phyloP scores from a whole-genome alignment of 2,888 invertebrate species.

The Phaedon cochleariae region DNA sequence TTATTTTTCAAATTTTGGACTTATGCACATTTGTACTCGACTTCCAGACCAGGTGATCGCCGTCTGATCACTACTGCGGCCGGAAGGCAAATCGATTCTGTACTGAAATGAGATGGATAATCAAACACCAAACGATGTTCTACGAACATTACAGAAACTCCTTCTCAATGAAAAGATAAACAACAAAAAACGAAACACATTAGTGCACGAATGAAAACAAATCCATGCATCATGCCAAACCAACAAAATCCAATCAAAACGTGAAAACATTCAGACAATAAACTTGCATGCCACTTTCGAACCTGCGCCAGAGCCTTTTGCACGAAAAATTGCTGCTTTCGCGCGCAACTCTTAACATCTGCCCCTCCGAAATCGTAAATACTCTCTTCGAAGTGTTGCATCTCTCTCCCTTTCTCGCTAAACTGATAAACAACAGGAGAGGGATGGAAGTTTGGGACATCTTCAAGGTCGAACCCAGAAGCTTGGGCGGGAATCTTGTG shows the following conservation, averaged over 20 bases:
- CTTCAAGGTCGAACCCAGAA: conserved; percentile 54
- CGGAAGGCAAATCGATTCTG: no score
- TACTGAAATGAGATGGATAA: no score
- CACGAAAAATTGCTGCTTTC: conserved; percentile 61
- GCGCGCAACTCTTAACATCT: conserved; percentile 75
- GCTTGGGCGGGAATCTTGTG: conserved; percentile 52
- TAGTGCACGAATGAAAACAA: no score
- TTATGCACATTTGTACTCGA: no score
- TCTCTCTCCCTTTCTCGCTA: conserved; percentile 50
- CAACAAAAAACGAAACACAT: no score
- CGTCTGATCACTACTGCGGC: no score
- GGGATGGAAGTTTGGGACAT: conserved; percentile 56
- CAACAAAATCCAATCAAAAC: no score
- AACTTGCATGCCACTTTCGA: conserved; percentile 32
- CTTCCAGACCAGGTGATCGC: no score
- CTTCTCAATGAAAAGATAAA: no score
- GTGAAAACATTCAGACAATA: conserved; percentile 26
- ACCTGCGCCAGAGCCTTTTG: conserved; percentile 41
- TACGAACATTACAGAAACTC: no score
- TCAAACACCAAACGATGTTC: no score
- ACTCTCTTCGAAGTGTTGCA: conserved; percentile 71
- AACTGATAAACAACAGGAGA: conserved; percentile 58
- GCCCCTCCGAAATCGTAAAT: conserved; percentile 80
- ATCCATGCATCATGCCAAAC: conserved; percentile 18
- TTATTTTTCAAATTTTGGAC: no score